Evolutionary conservation across 1,140 invertebrate genomes (phyloP), one percentile per base, ranked within the genome.

Genomic region (Cotesia chilonis): DNA sequence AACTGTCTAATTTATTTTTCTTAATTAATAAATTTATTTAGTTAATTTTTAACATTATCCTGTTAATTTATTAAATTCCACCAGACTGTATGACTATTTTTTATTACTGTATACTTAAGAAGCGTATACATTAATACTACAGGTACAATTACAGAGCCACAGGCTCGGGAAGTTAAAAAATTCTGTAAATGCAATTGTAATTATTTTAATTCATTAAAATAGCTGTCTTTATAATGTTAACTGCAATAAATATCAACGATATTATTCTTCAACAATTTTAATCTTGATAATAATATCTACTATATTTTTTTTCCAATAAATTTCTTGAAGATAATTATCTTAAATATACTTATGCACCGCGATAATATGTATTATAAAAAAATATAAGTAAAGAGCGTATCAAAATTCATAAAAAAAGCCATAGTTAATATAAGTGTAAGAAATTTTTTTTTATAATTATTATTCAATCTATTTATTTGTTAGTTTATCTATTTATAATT

Each of bases 81-180:
- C 7, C 59, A 61, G 59, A 61, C 35, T 7, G 35, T 52, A 67
- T 28, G 9, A 67, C 52, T 57, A 68, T 38, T 35, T 38, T 35
- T 68, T 68, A 57, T 55, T 55, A 14, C 55, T 55, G 55, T 38
- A 68, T 64, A n/a, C 6, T n/a, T 55, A 1, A 28, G 28, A 28
- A 28, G 28, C 5, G 12, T 17, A 55, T 55, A 55, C 54, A 55
- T 55, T 5, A 55, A 55, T 55, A 37, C 4, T 64, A 71, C 70
- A 65, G 61, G 61, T 71, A 71, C 70, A 66, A 20, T 57, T 71
- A 71, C 70, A 47, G 64, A 65, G 38, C 65, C 70, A 71, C 70
- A 71, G 70, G 61, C 70, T 65, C 28, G 70, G 14, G 61, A 51
- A 65, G 64, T 65, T 14, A 64, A 61, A 52, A 52, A 71, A 17